Evolutionary conservation across 2,888 invertebrate species (phyloP), one percentile per base, ranked within the genome.

Genomic region (Balanococcus diminutus): DNA sequence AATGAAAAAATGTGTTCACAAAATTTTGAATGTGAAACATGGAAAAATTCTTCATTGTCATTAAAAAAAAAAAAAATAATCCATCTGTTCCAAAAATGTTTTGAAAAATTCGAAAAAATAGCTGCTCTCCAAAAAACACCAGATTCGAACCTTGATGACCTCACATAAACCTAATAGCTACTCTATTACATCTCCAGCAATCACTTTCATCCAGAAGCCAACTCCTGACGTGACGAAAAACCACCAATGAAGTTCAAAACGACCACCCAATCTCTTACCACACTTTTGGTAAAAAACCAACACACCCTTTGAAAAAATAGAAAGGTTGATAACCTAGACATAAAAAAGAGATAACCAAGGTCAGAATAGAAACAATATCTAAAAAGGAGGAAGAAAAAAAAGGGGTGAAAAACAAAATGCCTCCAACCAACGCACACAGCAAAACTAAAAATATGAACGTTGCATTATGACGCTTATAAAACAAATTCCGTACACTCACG

Each of bases 341-440:
- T 8, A 67, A 19, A 67, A 25, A 36, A 75, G 75, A 75, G 75
- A 75, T 75, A 75, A 75, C 75, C 32, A 75, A 75, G 32, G 75
- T 75, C 32, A 32, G 19, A 75, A n/a, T 22, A 61, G 22, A 61
- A 61, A 61, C n/a, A 6, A 19, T 9, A 61, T 11, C 9, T 22
- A 8, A 61, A 22, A 75, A 14, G 28, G 61, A 67, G 14, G 2
- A 22, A 31, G n/a, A 75, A 32, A 75, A 32, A 67, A 75, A 31
- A 32, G 32, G 75, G 75, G 75, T 75, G 75, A 75, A 75, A 32
- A 32, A 11, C n/a, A 61, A 61, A 61, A 22, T n/a, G 14, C 5
- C 2, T 3, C 46, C 9, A 28, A 25, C 25, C n/a, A 11, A 28
- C 2, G 9, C 61, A 25, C 56, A 14, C n/a, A 19, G 19, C 4